A percentile compares a stretch with the other conserved stretches of the same genome.
Conservation (phyloP, 1,140 invertebrate genomes). For the Phthorimaea operculella region DNA sequence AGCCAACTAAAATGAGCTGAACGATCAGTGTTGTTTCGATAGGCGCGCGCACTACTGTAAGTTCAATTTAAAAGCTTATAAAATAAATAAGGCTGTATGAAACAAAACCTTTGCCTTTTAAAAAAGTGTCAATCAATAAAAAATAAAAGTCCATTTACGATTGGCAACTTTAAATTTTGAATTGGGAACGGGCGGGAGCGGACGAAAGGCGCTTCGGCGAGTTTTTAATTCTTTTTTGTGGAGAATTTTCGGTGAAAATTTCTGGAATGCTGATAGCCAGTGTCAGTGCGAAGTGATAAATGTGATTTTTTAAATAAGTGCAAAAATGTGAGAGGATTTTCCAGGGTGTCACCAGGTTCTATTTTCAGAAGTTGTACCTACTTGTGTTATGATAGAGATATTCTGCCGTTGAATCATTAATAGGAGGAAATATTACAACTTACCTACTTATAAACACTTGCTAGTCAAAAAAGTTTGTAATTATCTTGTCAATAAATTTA, state of each 20-base stretch:
- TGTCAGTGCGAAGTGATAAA: neutral
- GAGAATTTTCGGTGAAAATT: neutral
- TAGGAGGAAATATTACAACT: too few relatives aligned
- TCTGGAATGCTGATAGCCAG: neutral
- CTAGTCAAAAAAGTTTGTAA: too few relatives aligned
- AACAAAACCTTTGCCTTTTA: neutral
- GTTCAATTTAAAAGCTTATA: conserved; percentile 23
- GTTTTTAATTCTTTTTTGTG: conserved; percentile 1
- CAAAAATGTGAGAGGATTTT: conserved; percentile 1
- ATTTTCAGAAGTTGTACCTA: neutral
- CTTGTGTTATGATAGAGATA: too few relatives aligned
- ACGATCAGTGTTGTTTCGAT: conserved; percentile 37
- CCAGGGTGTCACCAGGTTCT: neutral
- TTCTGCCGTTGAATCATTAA: too few relatives aligned
- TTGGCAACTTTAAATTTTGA: neutral
- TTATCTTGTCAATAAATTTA: too few relatives aligned
- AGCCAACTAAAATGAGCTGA: conserved; percentile 34
- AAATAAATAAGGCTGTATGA: conserved; percentile 1
- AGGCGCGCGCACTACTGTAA: conserved; percentile 54
- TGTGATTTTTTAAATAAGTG: neutral
- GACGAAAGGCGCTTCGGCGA: neutral
- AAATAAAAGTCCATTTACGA: neutral
- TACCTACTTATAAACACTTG: too few relatives aligned
- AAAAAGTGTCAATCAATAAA: neutral
- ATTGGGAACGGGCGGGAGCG: neutral